Evolutionary conservation across 2,888 invertebrate species (phyloP).

Genomic region (Exephanes ischioxanthus): DNA sequence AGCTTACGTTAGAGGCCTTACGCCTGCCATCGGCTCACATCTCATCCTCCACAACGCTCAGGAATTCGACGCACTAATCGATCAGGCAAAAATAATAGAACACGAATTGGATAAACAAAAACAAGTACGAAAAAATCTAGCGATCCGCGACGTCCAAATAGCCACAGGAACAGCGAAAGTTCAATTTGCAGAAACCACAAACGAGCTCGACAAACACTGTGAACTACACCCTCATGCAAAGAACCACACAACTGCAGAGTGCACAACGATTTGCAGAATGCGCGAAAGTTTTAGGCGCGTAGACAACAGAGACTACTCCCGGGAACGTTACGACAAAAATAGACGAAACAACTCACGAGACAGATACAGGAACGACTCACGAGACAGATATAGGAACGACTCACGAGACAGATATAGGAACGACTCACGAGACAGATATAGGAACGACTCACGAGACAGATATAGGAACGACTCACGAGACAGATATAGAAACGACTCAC

Average conservation of each 20-base stretch:
- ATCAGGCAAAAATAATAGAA: not conserved
- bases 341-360: too few relatives aligned
- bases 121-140: slow-evolving; percentile 14
- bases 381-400: too few relatives aligned
- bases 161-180: slow-evolving; percentile 11
- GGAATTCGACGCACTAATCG: not conserved
- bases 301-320: too few relatives aligned
- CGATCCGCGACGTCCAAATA: not conserved
- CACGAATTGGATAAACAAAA: slow-evolving; percentile 1
- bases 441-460: too few relatives aligned
- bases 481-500: too few relatives aligned
- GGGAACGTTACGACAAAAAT: too few relatives aligned
- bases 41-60: not conserved
- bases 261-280: too few relatives aligned
- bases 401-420: too few relatives aligned
- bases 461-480: too few relatives aligned
- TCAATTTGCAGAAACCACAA: not conserved
- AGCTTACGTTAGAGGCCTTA: slow-evolving; percentile 6
- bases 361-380: too few relatives aligned
- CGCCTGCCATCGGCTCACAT: not conserved
- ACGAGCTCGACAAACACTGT: not conserved
- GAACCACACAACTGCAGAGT: not conserved
- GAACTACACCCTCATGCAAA: not conserved
- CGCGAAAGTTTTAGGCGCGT: too few relatives aligned
- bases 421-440: too few relatives aligned